Conservation (phyloP, 2,113 vertebrate species). For the Pseudonaja textilis region DNA sequence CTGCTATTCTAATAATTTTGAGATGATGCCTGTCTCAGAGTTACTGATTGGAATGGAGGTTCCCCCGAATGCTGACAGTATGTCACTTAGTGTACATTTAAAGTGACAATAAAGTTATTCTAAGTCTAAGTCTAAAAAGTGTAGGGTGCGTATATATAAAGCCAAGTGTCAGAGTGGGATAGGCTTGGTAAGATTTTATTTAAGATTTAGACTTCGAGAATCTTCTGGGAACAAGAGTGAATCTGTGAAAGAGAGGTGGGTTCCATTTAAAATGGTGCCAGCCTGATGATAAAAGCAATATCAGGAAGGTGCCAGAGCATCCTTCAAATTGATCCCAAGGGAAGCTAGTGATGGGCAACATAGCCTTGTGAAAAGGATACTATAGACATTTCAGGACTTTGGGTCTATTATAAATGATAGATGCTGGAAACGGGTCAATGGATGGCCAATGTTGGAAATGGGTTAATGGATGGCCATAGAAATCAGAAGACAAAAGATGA, state of each 20-base stretch:
- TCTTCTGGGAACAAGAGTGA: not conserved
- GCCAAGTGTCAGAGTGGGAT: rapidly evolving
- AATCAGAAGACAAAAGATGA: not conserved
- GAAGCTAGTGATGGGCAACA: not conserved
- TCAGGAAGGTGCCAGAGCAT: not conserved
- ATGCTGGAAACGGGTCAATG: not conserved
- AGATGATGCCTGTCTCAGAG: too few relatives aligned
- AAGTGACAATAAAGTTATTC: too few relatives aligned
- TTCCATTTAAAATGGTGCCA: not conserved
- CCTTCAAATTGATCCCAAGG: not conserved
- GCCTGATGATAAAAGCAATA: not conserved
- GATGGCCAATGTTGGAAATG: not conserved
- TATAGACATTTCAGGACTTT: not conserved
- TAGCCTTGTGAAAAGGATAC: not conserved
- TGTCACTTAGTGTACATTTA: too few relatives aligned
- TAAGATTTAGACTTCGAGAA: not conserved
- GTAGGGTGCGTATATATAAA: not conserved
- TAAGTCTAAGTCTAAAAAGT: too few relatives aligned
- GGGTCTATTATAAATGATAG: not conserved
- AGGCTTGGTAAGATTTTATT: not conserved
- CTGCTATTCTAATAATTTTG: too few relatives aligned
- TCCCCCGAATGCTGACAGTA: too few relatives aligned
- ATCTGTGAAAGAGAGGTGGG: not conserved
- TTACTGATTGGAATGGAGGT: too few relatives aligned
- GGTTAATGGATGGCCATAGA: not conserved